These are phyloP conservation scores for Pipistrellus pipistrellus DNA, from an alignment of 2,797 vertebrate species.

Conservation along the genomic window DNA sequence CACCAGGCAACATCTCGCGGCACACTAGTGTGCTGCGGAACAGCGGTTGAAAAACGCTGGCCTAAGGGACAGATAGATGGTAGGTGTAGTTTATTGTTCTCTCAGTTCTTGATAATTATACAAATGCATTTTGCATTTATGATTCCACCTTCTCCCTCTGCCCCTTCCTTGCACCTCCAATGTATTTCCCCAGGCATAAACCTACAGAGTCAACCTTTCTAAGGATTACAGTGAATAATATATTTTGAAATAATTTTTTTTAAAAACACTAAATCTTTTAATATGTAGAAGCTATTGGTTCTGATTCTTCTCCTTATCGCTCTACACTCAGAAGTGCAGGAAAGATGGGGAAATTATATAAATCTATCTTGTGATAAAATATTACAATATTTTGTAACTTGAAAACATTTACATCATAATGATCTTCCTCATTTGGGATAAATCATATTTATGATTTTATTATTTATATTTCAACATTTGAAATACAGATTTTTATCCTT, in stretches of 20 bases:
- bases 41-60: no score
- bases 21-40: no score
- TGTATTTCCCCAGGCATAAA: not conserved
- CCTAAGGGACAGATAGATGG: not conserved
- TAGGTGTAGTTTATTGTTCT: not conserved
- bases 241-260: not conserved
- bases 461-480: not conserved
- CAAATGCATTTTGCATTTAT: not conserved
- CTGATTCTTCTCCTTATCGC: not conserved
- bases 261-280: not conserved
- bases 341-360: not conserved
- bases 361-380: not conserved
- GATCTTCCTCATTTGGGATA: not conserved
- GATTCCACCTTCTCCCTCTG: not conserved
- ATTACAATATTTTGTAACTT: not conserved
- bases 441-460: not conserved
- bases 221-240: not conserved
- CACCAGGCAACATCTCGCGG: no score
- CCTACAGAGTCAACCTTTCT: not conserved
- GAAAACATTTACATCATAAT: constrained; percentile 31
- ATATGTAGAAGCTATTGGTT: not conserved
- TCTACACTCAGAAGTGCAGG: not conserved
- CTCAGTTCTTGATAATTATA: not conserved
- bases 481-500: not conserved
- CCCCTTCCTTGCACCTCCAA: not conserved